Evolutionary conservation across 2,888 invertebrate genomes (phyloP).

Genomic region (Cosmia pyralina): DNA sequence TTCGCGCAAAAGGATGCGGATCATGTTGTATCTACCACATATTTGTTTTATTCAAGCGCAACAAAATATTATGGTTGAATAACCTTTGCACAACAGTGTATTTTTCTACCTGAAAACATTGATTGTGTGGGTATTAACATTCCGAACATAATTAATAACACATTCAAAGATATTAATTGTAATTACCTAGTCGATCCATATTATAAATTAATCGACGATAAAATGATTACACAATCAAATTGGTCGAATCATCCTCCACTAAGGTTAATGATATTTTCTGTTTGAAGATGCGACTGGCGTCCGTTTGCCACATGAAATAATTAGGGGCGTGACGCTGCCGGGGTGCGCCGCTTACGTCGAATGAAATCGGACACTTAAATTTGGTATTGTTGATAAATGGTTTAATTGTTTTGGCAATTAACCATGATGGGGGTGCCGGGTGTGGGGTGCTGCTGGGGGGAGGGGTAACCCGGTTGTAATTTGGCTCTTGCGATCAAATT

Average conservation of each 20-base stretch:
- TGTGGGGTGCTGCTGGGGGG: slow-evolving; percentile 49
- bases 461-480: slow-evolving; percentile 54
- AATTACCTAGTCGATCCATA: slow-evolving; percentile 22
- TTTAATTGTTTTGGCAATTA: slow-evolving; percentile 87
- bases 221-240: slow-evolving; percentile 57
- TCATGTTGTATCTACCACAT: slow-evolving; percentile 2
- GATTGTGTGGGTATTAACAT: background rate
- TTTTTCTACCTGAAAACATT: background rate
- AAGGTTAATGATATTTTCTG: slow-evolving; percentile 62
- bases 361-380: slow-evolving; percentile 75
- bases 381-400: slow-evolving; percentile 81
- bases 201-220: slow-evolving; percentile 44
- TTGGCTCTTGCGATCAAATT: slow-evolving; percentile 53
- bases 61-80: slow-evolving; percentile 12
- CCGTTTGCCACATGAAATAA: slow-evolving; percentile 56
- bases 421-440: slow-evolving; percentile 62
- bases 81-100: background rate
- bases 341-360: slow-evolving; percentile 68
- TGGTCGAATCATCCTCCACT: slow-evolving; percentile 58
- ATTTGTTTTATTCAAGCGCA: slow-evolving; percentile 30
- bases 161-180: slow-evolving; percentile 19
- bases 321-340: slow-evolving; percentile 56
- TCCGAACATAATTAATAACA: slow-evolving; percentile 9
- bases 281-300: slow-evolving; percentile 59
- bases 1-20: slow-evolving; percentile 35